Base-by-base conservation (phyloP, 2,797 vertebrate species). In the Rhyacichthys aspro region DNA sequence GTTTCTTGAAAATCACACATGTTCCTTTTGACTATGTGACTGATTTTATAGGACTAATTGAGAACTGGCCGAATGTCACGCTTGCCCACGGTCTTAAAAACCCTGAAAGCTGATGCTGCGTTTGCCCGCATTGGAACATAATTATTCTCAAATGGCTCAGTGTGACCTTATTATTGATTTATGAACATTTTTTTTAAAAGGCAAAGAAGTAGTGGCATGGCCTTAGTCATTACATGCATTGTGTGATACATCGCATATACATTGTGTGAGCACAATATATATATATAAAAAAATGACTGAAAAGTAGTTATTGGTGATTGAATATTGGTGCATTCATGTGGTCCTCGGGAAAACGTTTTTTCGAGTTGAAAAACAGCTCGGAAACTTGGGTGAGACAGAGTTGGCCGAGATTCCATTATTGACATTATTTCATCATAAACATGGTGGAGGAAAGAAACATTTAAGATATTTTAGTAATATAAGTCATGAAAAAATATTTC, bases 31-130 rank as follows among this genome's bases (percentile, higher is more conserved):
- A 67, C 78, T 86, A 88, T 79, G 63, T 80, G 80, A 87, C 78
- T 82, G 75, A 87, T 74, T 86, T 86, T 64, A 65, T 82, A 55
- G 74, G 83, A 74, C 69, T 61, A 72, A 79, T 58, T 64, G 52
- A 79, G 74, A 49, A 49, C 70, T 49, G 46, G 63, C 59, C 66
- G 46, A 68, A 23, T 63, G 55, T 57, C 56, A 56, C 72, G 52
- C 36, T 63, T 68, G 53, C 50, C 23, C 7, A 8, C 59, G 53
- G 71, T 76, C 55, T 68, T 42, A 18, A 52, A 44, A 58, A 47
- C 32, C 19, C 8, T 47, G 42, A 55, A 39, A 52, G 39, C 38
- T 42, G 53, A 55, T 33, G 10, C n/a, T 50, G 32, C 17, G 33
- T 14, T 50, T 50, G 23, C 58, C 49, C 38, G 43, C 5, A 37